A percentile compares a stretch with the other conserved stretches of the same genome.
phyloP scores from a whole-genome alignment of 2,797 vertebrate genomes.

The Garrulus glandarius region DNA sequence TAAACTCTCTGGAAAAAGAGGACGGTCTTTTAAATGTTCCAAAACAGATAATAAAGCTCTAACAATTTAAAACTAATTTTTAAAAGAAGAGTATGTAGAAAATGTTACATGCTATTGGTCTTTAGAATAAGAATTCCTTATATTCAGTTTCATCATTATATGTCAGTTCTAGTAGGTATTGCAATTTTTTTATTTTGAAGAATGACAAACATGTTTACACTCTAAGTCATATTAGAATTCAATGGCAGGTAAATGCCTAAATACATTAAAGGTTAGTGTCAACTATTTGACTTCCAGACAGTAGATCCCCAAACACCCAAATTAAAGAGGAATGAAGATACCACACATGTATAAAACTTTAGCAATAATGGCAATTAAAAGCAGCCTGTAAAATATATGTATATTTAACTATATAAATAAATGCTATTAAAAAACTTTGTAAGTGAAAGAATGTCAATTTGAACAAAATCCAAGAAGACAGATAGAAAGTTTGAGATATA shows the following conservation, averaged over 20 bases:
- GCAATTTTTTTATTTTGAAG: background rate
- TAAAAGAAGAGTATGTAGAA: accelerated
- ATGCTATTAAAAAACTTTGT: background rate
- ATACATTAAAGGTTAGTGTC: background rate
- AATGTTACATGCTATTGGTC: background rate
- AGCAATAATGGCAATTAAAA: background rate
- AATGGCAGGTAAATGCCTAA: background rate
- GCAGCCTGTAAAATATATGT: background rate
- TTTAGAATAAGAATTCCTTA: background rate
- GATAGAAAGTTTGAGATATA: background rate
- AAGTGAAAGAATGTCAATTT: background rate
- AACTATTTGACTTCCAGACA: background rate
- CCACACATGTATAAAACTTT: background rate
- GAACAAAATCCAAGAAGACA: background rate
- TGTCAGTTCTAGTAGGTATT: background rate
- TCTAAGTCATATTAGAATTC: background rate
- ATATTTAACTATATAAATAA: background rate
- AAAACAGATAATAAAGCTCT: background rate
- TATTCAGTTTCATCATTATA: background rate
- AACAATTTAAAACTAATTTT: background rate
- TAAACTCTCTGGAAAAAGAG: background rate
- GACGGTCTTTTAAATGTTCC: background rate
- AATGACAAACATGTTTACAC: background rate
- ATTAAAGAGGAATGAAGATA: background rate
- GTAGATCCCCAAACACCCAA: background rate